A percentile compares a stretch with the other conserved stretches of the same genome.
Conservation (phyloP, 2,113 vertebrate genomes). For the Mormyrus iriodes region DNA sequence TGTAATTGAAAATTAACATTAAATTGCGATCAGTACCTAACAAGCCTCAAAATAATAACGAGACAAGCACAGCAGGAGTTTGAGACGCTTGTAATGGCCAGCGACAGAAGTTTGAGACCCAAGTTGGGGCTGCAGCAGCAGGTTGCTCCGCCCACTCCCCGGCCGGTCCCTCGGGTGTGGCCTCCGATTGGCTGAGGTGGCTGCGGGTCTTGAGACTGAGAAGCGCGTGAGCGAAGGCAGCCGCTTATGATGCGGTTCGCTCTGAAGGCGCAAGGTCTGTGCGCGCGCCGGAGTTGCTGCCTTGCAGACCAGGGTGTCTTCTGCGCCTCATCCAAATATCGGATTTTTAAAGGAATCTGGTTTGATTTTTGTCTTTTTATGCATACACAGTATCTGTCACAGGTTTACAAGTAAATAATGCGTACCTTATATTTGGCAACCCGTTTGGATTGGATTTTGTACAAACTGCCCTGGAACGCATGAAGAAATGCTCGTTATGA, state of each 20-base stretch:
- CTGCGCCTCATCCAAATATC: not conserved
- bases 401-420: conserved; percentile 8
- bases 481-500: not conserved
- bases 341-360: not conserved
- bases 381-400: not conserved
- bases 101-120: not conserved
- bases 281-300: not conserved
- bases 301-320: not conserved
- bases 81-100: conserved; percentile 20
- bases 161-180: conserved; percentile 57
- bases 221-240: conserved; percentile 52
- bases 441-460: conserved; percentile 9
- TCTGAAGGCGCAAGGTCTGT: not conserved
- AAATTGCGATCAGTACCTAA: not conserved
- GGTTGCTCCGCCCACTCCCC: conserved; percentile 55
- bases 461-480: conserved; percentile 6
- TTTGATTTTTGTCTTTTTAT: not conserved
- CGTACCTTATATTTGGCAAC: not conserved
- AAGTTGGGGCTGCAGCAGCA: conserved; percentile 26
- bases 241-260: conserved; percentile 30
- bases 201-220: conserved; percentile 67
- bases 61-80: conserved; percentile 33
- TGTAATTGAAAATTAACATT: not conserved
- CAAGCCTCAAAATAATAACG: not conserved
- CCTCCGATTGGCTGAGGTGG: conserved; percentile 48